These are phyloP conservation scores for Bostrychus sinensis DNA, from an alignment of 2,113 vertebrate species.

Conservation along the genomic window DNA sequence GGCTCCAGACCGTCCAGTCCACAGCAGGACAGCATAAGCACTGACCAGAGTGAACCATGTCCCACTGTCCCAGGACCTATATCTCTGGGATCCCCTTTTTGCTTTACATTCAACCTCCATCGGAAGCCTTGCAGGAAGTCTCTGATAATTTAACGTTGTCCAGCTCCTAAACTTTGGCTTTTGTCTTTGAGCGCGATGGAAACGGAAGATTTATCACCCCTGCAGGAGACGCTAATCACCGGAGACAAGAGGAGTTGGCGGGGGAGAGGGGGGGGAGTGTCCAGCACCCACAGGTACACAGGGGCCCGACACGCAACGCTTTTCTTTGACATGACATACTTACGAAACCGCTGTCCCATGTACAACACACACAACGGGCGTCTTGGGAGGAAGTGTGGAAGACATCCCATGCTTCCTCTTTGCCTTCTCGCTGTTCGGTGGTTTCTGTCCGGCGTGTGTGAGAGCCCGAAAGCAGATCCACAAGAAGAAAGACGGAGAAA, in stretches of 20 bases:
- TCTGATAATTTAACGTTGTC: slow-evolving; percentile 81
- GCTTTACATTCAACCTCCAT: slow-evolving; percentile 61
- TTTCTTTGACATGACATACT: slow-evolving; percentile 41
- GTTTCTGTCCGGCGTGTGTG: slow-evolving; percentile 51
- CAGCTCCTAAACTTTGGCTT: slow-evolving; percentile 71
- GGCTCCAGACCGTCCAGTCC: slow-evolving; percentile 56
- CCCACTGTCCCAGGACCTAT: slow-evolving; percentile 49
- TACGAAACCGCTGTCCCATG: slow-evolving; percentile 45
- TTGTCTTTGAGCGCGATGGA: slow-evolving; percentile 76
- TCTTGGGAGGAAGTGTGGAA: slow-evolving; percentile 80
- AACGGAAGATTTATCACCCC: slow-evolving; percentile 79
- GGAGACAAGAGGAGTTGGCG: slow-evolving; percentile 56
- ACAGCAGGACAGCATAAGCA: slow-evolving; percentile 48
- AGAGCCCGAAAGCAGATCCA: slow-evolving; percentile 54
- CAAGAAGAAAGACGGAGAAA: slow-evolving; percentile 44
- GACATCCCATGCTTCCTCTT: slow-evolving; percentile 71
- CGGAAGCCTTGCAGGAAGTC: slow-evolving; percentile 77
- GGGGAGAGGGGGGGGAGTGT: slow-evolving; percentile 30
- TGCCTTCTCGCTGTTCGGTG: slow-evolving; percentile 43
- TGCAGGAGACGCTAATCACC: slow-evolving; percentile 81
- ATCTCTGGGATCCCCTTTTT: slow-evolving; percentile 73
- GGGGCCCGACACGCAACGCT: slow-evolving; percentile 30
- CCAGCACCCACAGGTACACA: slow-evolving; percentile 31
- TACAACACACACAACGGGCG: slow-evolving; percentile 61
- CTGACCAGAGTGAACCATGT: slow-evolving; percentile 69